These are phyloP conservation scores for Grammomys surdaster DNA, from an alignment of 2,113 vertebrate species.

Conservation along the genomic window DNA sequence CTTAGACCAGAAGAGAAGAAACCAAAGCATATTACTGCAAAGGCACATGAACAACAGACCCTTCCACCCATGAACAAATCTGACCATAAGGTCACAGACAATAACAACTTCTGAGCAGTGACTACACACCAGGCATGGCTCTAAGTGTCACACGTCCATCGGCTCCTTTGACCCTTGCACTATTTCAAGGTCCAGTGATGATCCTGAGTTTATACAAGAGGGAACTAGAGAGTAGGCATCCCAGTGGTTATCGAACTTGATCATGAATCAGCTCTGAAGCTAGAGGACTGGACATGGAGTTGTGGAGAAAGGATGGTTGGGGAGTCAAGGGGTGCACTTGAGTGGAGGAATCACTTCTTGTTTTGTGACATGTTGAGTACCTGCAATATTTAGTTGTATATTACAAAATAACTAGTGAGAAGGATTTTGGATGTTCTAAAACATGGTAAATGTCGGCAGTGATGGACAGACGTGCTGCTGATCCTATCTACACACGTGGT, in stretches of 20 bases:
- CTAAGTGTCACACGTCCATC: rapidly evolving
- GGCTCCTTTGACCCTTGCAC: neutral
- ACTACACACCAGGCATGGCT: neutral
- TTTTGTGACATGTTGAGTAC: neutral
- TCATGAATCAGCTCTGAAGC: neutral
- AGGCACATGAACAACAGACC: neutral
- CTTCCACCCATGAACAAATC: neutral
- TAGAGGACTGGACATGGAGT: neutral
- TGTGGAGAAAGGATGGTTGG: neutral
- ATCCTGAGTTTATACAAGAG: neutral
- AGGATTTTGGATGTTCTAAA: neutral
- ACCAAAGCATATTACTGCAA: neutral
- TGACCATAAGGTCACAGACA: slow-evolving; percentile 21
- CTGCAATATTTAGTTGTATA: neutral
- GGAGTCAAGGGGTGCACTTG: too few species aligned
- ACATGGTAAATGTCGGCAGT: neutral
- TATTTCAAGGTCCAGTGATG: neutral
- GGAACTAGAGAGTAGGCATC: neutral
- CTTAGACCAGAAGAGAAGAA: slow-evolving; percentile 48
- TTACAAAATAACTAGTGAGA: neutral
- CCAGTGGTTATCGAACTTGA: neutral
- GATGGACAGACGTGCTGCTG: neutral
- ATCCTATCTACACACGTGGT: neutral
- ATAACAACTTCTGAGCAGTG: neutral
- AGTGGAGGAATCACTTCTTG: neutral